phyloP scores from a whole-genome alignment of 2,888 invertebrate species.

The Ypsolopha scabrella region DNA sequence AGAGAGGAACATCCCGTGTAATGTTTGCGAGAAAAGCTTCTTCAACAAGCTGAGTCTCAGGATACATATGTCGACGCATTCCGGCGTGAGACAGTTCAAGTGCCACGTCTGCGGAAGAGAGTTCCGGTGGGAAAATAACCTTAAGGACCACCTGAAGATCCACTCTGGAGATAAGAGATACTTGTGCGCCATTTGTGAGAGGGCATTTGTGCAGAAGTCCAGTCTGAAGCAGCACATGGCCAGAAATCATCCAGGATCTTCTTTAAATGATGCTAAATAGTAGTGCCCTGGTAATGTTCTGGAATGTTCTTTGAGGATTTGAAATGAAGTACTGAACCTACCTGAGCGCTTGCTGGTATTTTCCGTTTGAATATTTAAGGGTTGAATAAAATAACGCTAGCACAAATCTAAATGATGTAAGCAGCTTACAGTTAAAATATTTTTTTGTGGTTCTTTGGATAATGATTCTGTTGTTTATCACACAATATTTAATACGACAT shows the following conservation, averaged over 20 bases:
- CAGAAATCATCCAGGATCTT: constrained; percentile 28
- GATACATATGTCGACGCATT: constrained; percentile 22
- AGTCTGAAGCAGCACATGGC: constrained; percentile 41
- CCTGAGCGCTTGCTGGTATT: neutral
- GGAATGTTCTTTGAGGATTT: too few relatives aligned
- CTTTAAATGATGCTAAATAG: neutral
- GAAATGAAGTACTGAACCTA: neutral
- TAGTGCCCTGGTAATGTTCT: neutral
- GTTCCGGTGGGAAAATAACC: constrained; percentile 20
- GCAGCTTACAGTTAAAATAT: too few relatives aligned
- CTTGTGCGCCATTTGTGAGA: constrained; percentile 41
- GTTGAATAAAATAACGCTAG: neutral
- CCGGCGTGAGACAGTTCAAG: constrained; percentile 20
- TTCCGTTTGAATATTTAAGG: neutral
- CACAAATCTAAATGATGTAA: neutral
- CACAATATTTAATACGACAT: too few relatives aligned
- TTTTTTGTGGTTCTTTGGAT: too few relatives aligned
- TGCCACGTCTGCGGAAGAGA: constrained; percentile 20
- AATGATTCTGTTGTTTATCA: too few relatives aligned
- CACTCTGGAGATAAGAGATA: constrained; percentile 44
- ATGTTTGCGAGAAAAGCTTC: constrained; percentile 58
- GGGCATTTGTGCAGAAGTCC: constrained; percentile 46
- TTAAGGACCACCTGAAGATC: constrained; percentile 14
- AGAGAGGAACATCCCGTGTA: constrained; percentile 42
- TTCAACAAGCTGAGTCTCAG: constrained; percentile 24